A percentile compares a stretch with the other conserved stretches of the same genome.
These are phyloP conservation scores for Aphelinus atriplicis DNA, from an alignment of 1,140 invertebrate genomes.

Conservation along the genomic window DNA sequence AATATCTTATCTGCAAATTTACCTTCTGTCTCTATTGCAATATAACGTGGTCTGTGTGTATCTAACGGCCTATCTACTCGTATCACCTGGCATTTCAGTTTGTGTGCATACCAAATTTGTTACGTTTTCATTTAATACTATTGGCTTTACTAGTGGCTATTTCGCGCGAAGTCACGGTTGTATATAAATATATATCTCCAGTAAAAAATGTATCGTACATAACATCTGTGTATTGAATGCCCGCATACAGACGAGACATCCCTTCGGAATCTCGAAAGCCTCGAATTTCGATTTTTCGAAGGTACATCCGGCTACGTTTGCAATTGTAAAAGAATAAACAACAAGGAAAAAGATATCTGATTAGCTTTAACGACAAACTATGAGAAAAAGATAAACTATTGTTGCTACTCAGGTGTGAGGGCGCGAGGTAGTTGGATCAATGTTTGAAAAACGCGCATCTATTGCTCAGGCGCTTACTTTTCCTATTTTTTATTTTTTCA, in stretches of 20 bases:
- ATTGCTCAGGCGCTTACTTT: not conserved
- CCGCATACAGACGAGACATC: not conserved
- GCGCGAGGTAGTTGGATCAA: constrained; percentile 12
- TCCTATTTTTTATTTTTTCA: not conserved
- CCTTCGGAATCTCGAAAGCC: not conserved
- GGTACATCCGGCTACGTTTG: not conserved
- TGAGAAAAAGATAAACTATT: constrained; percentile 26
- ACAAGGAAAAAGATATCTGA: constrained; percentile 29
- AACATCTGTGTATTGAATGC: constrained; percentile 16
- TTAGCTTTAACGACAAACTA: constrained; percentile 7
- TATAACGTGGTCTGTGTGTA: constrained; percentile 9
- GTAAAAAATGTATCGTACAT: constrained; percentile 38
- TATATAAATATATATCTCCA: constrained; percentile 26
- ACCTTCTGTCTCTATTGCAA: constrained; percentile 20
- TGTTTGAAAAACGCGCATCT: not conserved
- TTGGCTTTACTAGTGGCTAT: constrained; percentile 22
- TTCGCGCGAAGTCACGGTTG: not conserved
- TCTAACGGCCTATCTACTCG: not conserved
- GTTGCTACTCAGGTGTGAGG: not conserved
- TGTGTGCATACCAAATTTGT: constrained; percentile 15
- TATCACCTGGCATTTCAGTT: not conserved
- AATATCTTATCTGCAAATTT: constrained; percentile 10
- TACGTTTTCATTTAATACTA: constrained; percentile 14
- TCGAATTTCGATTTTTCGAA: not conserved
- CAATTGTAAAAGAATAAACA: constrained; percentile 26